Percentiles rank a stretch among this genome's conserved stretches.
phyloP scores from a whole-genome alignment of 1,140 invertebrate species.

The Solenopsis invicta region DNA sequence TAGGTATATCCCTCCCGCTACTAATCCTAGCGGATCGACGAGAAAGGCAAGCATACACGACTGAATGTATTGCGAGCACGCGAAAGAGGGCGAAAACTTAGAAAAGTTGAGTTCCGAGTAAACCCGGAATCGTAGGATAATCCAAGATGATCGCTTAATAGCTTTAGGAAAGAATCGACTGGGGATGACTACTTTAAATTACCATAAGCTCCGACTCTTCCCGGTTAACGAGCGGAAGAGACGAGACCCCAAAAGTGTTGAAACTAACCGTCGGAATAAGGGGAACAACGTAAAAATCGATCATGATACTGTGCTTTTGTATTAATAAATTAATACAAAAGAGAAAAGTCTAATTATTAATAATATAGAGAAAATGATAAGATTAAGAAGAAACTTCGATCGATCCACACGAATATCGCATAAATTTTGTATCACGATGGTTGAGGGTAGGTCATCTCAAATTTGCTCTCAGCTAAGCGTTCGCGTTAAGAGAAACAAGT shows the following conservation, averaged over 20 bases:
- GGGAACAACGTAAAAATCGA: conserved; percentile 27
- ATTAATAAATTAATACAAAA: conserved; percentile 8
- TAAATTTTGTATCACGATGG: not conserved
- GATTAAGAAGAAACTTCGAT: not conserved
- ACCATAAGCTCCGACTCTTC: conserved; percentile 81
- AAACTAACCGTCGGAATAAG: conserved; percentile 41
- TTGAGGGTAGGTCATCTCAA: not conserved
- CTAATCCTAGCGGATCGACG: conserved; percentile 5
- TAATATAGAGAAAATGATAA: not conserved
- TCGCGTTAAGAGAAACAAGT: conserved; percentile 7
- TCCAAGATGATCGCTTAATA: conserved; percentile 87
- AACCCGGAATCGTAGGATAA: conserved; percentile 83
- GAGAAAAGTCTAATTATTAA: not conserved
- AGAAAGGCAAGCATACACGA: not conserved
- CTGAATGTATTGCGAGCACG: conserved; percentile 2
- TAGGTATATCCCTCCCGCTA: not conserved
- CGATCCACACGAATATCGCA: not conserved
- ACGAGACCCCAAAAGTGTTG: conserved; percentile 83
- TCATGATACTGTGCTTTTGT: conserved; percentile 24
- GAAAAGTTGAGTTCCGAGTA: conserved; percentile 83
- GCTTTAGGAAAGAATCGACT: conserved; percentile 86
- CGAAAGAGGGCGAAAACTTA: conserved; percentile 80
- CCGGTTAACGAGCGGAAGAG: conserved; percentile 81
- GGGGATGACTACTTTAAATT: conserved; percentile 80
- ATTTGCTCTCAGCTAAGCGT: not conserved